phyloP scores from a whole-genome alignment of 2,113 vertebrate genomes.

The Montifringilla adamsi region DNA sequence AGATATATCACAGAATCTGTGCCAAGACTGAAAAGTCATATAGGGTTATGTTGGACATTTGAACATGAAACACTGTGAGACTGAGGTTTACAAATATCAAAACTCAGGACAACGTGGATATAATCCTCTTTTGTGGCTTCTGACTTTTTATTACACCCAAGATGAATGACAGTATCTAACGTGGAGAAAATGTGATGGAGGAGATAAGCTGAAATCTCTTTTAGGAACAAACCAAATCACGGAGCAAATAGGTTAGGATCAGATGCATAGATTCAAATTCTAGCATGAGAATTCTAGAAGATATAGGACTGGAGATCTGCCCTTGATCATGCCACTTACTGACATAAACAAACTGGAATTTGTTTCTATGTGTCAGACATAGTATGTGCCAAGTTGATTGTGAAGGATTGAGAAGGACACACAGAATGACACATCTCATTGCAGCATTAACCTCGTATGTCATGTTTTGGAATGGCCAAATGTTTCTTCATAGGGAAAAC shows the following conservation, averaged over 20 bases:
- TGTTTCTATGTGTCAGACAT: neutral
- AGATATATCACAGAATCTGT: neutral
- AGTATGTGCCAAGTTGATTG: neutral
- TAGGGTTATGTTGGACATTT: neutral
- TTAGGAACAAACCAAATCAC: neutral
- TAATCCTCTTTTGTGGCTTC: neutral
- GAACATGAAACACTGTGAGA: neutral
- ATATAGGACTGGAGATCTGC: neutral
- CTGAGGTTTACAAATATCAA: neutral
- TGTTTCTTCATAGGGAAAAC: neutral
- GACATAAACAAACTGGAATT: neutral
- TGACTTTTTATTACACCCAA: neutral
- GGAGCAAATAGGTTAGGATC: rapidly evolving
- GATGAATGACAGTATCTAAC: neutral
- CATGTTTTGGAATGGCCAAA: slow-evolving; percentile 1
- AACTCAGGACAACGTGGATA: neutral
- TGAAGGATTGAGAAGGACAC: neutral
- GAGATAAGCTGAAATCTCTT: neutral
- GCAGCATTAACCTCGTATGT: neutral
- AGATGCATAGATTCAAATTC: neutral
- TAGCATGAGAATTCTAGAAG: neutral
- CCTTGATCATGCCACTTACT: neutral
- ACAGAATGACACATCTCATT: neutral
- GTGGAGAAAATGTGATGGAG: neutral
- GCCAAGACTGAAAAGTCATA: neutral